phyloP scores from a whole-genome alignment of 2,888 invertebrate species.

The Scelioninae gen. 1 region DNA sequence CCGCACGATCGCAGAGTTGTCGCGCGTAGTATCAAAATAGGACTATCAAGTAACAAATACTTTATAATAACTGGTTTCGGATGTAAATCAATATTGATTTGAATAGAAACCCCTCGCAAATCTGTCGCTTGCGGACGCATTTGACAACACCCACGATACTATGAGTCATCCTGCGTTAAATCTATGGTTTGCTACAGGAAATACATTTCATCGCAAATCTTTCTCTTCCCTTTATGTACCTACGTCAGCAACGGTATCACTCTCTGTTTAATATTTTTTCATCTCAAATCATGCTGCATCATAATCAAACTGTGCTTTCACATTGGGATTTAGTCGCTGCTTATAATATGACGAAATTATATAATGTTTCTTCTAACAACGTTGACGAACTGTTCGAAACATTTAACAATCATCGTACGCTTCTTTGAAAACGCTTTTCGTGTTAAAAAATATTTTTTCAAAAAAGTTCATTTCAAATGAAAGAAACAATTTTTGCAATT shows the following conservation, averaged over 20 bases:
- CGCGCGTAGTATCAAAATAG: constrained; percentile 35
- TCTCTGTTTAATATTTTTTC: constrained; percentile 9
- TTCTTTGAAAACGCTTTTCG: too few relatives aligned
- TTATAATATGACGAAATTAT: too few relatives aligned
- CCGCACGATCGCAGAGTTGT: constrained; percentile 22
- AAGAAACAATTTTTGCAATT: too few relatives aligned
- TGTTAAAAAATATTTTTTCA: too few relatives aligned
- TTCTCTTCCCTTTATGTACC: constrained; percentile 29
- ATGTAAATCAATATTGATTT: constrained; percentile 59
- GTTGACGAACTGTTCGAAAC: too few relatives aligned
- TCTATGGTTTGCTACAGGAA: constrained; percentile 44
- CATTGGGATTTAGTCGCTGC: too few relatives aligned
- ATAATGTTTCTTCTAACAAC: too few relatives aligned
- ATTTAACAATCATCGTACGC: too few relatives aligned
- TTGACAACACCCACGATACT: constrained; percentile 75
- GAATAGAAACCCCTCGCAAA: constrained; percentile 64
- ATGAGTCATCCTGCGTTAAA: constrained; percentile 62
- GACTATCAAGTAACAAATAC: constrained; percentile 44
- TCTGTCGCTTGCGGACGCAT: constrained; percentile 67
- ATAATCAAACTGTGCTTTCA: too few relatives aligned
- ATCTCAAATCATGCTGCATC: too few relatives aligned
- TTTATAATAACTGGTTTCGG: constrained; percentile 49
- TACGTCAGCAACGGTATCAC: constrained; percentile 37
- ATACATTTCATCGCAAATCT: constrained; percentile 57
- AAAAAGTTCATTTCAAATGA: too few relatives aligned